These are phyloP conservation scores for crab-eating macaque (Macaca fascicularis) DNA, from an alignment of 2,113 vertebrate species.

Conservation along the genomic window DNA sequence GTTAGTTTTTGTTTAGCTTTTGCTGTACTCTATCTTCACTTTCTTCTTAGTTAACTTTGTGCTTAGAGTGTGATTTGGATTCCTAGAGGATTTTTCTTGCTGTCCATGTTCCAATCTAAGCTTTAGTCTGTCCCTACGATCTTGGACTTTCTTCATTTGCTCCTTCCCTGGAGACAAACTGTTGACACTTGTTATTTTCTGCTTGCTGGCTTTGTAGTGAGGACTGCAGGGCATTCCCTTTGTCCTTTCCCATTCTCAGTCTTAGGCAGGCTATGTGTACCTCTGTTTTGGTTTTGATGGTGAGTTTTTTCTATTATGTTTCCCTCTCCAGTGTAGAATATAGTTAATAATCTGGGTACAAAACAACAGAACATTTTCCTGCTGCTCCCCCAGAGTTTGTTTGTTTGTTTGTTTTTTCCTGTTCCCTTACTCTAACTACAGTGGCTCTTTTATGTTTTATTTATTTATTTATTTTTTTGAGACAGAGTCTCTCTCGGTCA, in stretches of 20 bases:
- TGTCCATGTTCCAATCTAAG: not conserved
- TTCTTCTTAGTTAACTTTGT: not conserved
- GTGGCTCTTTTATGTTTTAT: not conserved
- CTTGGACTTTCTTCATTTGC: not conserved
- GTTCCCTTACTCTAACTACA: not conserved
- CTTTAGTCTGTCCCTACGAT: not conserved
- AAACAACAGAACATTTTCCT: not conserved
- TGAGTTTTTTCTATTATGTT: not conserved
- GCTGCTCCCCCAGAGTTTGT: too few species aligned
- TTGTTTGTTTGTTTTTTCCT: not conserved
- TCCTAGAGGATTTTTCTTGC: not conserved
- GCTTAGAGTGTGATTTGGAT: not conserved
- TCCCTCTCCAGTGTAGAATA: not conserved
- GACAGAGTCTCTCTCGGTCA: too few species aligned
- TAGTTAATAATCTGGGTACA: not conserved
- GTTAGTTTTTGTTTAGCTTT: not conserved
- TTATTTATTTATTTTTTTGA: too few species aligned
- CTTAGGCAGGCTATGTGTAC: not conserved
- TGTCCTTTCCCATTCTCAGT: not conserved
- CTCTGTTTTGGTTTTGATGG: not conserved
- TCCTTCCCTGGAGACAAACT: not conserved
- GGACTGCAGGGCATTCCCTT: not conserved
- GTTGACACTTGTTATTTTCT: not conserved
- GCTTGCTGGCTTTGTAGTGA: not conserved
- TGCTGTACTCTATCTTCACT: not conserved